Evolutionary conservation across 2,797 vertebrate species (phyloP).

Genomic region (Lacerta agilis): DNA sequence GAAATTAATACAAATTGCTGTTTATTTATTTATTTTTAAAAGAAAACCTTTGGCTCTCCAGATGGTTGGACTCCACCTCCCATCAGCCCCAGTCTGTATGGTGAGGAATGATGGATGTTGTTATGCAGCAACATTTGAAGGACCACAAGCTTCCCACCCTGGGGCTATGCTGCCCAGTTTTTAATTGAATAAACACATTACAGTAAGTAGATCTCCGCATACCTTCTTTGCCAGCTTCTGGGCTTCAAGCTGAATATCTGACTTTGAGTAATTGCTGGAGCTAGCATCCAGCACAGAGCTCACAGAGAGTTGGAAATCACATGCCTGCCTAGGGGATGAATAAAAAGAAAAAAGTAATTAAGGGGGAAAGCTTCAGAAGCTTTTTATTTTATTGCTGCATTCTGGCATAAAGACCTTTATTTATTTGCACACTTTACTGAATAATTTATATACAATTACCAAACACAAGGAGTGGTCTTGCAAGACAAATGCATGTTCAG

Average conservation of each 20-base stretch:
- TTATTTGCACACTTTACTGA: too few relatives aligned
- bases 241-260: slow-evolving; percentile 81
- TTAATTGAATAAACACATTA: slow-evolving; percentile 16
- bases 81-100: neutral
- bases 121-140: neutral
- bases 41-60: neutral
- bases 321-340: slow-evolving; percentile 72
- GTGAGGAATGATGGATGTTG: neutral
- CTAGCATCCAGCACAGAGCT: slow-evolving; percentile 72
- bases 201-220: slow-evolving; percentile 18
- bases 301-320: slow-evolving; percentile 87
- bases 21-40: neutral
- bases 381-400: neutral
- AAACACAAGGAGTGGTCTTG: too few relatives aligned
- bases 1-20: too few relatives aligned
- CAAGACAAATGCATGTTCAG: too few relatives aligned
- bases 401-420: too few relatives aligned
- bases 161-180: neutral
- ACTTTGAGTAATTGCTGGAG: slow-evolving; percentile 56
- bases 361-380: neutral
- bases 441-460: too few relatives aligned
- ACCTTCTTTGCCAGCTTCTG: slow-evolving; percentile 85
- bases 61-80: neutral
- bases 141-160: neutral
- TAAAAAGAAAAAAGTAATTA: slow-evolving; percentile 32